Conservation (phyloP, 92 coral and sea anemone species). For the Parazoanthus atlanticus region DNA sequence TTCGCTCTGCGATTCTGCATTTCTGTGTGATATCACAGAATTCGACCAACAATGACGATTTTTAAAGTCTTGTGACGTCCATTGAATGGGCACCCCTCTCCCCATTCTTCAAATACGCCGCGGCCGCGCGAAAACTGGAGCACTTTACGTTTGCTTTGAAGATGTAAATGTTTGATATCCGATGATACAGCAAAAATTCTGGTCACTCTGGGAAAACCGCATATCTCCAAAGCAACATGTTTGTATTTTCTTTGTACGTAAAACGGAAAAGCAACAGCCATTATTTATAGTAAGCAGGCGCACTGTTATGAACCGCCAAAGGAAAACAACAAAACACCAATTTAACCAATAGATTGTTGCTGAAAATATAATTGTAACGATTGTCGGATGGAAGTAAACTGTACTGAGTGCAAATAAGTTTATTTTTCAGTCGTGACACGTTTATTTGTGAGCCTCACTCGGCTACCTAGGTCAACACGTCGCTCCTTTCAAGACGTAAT, state of each 20-base stretch:
- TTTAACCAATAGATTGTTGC: neutral
- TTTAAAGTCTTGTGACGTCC: too few relatives aligned
- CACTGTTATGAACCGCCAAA: constrained; percentile 6
- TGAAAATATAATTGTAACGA: neutral
- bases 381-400: neutral
- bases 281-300: constrained; percentile 4
- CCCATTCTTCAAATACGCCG: neutral
- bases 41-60: neutral
- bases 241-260: neutral
- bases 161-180: too few relatives aligned
- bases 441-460: neutral
- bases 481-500: neutral
- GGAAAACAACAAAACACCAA: constrained; percentile 17
- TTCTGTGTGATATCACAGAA: neutral
- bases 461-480: neutral
- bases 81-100: neutral
- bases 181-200: neutral
- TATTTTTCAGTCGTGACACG: neutral
- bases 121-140: neutral
- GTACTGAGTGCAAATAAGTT: neutral
- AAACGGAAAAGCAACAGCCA: constrained; percentile 2
- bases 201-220: neutral
- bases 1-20: neutral
- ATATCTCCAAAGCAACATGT: constrained; percentile 3
- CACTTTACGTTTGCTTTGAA: too few relatives aligned